These are phyloP conservation scores for Austrofundulus limnaeus DNA, from an alignment of 2,113 vertebrate species.

Conservation along the genomic window DNA sequence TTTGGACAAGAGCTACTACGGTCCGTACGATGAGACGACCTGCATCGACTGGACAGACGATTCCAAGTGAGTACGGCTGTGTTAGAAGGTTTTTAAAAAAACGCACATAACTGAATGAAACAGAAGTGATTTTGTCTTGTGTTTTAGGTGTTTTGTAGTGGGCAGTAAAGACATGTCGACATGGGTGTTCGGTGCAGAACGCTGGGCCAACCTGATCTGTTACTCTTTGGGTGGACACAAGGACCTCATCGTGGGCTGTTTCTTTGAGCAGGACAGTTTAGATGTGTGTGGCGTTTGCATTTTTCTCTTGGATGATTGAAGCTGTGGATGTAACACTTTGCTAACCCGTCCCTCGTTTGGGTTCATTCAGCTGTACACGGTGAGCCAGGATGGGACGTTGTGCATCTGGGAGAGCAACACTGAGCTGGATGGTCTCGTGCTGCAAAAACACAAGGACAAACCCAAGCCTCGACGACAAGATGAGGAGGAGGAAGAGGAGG, in stretches of 20 bases:
- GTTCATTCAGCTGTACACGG: conserved; percentile 85
- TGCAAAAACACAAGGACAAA: conserved; percentile 69
- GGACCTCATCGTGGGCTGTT: conserved; percentile 89
- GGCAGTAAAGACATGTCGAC: conserved; percentile 97
- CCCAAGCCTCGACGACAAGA: conserved; percentile 31
- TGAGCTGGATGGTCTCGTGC: conserved; percentile 80
- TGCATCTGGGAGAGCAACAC: conserved; percentile 96
- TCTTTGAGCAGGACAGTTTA: conserved; percentile 92
- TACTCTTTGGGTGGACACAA: conserved; percentile 94
- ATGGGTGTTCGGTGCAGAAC: conserved; percentile 95
- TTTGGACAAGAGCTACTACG: conserved; percentile 94
- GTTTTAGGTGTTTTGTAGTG: conserved; percentile 90
- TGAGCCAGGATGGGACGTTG: conserved; percentile 91
- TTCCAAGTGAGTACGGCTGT: conserved; percentile 83
- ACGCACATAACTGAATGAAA: too few species aligned
- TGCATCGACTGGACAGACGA: conserved; percentile 97
- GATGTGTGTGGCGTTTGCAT: conserved; percentile 81
- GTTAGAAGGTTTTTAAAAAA: neutral
- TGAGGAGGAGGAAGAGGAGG: conserved; percentile 61
- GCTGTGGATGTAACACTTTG: too few species aligned
- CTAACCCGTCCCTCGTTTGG: neutral
- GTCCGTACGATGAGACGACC: conserved; percentile 94
- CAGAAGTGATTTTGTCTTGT: neutral
- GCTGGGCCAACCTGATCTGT: conserved; percentile 95
- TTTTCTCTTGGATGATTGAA: neutral